Conservation (phyloP, 1,140 invertebrate genomes). For the Argopecten irradians region DNA sequence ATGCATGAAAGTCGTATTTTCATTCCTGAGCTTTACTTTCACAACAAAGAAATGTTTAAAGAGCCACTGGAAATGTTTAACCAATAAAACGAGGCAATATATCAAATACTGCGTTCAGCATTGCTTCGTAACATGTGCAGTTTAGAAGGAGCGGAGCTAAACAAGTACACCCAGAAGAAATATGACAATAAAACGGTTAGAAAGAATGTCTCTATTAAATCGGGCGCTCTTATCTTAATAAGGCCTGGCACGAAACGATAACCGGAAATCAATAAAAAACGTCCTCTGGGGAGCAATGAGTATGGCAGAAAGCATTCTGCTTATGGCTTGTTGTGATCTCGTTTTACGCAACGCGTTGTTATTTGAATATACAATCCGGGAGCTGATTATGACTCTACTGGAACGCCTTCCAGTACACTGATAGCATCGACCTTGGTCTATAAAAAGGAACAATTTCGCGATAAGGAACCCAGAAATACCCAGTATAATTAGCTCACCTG, state of each 20-base stretch:
- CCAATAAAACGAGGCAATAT: neutral
- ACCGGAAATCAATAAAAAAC: slow-evolving; percentile 22
- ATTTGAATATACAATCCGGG: neutral
- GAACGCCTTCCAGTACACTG: neutral
- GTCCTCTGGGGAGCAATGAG: slow-evolving; percentile 4
- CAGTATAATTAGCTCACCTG: no score
- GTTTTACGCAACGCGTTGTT: neutral
- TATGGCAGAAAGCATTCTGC: slow-evolving; percentile 20
- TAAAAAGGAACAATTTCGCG: neutral
- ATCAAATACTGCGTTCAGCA: neutral
- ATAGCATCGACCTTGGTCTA: neutral
- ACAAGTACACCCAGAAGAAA: neutral
- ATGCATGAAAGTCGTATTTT: no score
- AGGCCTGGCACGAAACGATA: slow-evolving; percentile 14
- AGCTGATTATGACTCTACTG: neutral
- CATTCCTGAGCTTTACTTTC: no score
- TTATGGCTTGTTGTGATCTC: neutral
- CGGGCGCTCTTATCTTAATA: neutral
- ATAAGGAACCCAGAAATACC: neutral
- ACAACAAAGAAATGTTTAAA: no score
- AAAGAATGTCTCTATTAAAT: slow-evolving; percentile 15
- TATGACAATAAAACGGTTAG: neutral
- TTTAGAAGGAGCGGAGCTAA: neutral
- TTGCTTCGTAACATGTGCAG: neutral
- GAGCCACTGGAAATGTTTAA: neutral